phyloP scores from a whole-genome alignment of 2,113 vertebrate species.

The Pao palembangensis region DNA sequence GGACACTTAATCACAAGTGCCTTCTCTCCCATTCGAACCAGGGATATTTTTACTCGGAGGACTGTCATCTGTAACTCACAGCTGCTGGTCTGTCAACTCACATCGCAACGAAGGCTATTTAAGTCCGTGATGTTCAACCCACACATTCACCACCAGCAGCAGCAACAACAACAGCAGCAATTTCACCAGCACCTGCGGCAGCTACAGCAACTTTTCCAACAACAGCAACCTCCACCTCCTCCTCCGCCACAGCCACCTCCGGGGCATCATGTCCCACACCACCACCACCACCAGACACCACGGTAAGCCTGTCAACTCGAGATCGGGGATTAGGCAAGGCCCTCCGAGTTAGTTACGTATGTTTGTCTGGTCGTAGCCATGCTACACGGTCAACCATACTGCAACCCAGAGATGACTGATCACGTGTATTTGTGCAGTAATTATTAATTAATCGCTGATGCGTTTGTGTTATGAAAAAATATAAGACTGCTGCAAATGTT shows the following conservation, averaged over 20 bases:
- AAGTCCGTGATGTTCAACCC: conserved; percentile 84
- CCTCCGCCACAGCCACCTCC: conserved; percentile 71
- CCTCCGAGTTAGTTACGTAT: conserved; percentile 6
- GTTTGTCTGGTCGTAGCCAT: background rate
- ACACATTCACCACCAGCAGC: conserved; percentile 79
- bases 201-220: conserved; percentile 83
- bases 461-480: too few relatives aligned
- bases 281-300: conserved; percentile 71
- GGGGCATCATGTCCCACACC: conserved; percentile 71
- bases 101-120: background rate
- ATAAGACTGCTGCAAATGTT: too few relatives aligned
- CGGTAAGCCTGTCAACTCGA: conserved; percentile 79
- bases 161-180: conserved; percentile 81
- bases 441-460: too few relatives aligned
- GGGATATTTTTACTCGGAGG: background rate
- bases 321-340: conserved; percentile 68
- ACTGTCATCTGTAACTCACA: conserved; percentile 2
- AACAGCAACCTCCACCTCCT: conserved; percentile 68
- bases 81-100: conserved; percentile 16
- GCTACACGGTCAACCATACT: background rate
- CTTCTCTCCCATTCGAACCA: background rate
- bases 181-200: conserved; percentile 87
- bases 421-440: background rate
- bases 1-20: background rate
- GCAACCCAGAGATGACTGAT: fast-evolving